A percentile compares a stretch with the other conserved stretches of the same genome.
These are phyloP conservation scores for Rhinolophus ferrumequinum DNA, from an alignment of 2,113 vertebrate species.

Conservation along the genomic window DNA sequence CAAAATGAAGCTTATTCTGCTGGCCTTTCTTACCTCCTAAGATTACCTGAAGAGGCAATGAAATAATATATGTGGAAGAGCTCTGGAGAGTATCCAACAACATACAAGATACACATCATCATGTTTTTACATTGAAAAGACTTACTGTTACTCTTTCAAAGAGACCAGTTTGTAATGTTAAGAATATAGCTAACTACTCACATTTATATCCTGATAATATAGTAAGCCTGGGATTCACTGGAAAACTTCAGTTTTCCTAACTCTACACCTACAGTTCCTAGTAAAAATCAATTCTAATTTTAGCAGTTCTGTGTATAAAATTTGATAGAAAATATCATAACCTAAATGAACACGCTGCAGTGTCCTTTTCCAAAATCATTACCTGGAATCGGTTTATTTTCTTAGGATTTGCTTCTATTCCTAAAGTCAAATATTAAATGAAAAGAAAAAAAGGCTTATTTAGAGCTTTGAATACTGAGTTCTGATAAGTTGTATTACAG, in stretches of 20 bases:
- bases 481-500: not conserved
- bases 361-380: conserved; percentile 28
- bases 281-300: conserved; percentile 10
- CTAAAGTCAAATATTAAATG: not conserved
- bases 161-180: not conserved
- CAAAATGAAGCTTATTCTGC: conserved; percentile 8
- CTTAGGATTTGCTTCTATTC: not conserved
- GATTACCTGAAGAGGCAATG: not conserved
- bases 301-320: not conserved
- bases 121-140: not conserved
- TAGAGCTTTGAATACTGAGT: not conserved
- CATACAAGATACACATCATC: not conserved
- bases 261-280: not conserved
- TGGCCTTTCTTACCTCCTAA: not conserved
- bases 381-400: not conserved
- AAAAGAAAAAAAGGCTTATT: not conserved
- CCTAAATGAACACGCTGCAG: not conserved
- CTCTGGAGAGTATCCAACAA: not conserved
- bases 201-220: not conserved
- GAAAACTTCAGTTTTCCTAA: not conserved
- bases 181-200: not conserved
- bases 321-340: not conserved
- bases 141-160: not conserved
- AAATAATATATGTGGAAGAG: not conserved
- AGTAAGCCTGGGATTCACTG: not conserved